phyloP scores from a whole-genome alignment of 1,140 invertebrate species.

The Drosophila malerkotliana region DNA sequence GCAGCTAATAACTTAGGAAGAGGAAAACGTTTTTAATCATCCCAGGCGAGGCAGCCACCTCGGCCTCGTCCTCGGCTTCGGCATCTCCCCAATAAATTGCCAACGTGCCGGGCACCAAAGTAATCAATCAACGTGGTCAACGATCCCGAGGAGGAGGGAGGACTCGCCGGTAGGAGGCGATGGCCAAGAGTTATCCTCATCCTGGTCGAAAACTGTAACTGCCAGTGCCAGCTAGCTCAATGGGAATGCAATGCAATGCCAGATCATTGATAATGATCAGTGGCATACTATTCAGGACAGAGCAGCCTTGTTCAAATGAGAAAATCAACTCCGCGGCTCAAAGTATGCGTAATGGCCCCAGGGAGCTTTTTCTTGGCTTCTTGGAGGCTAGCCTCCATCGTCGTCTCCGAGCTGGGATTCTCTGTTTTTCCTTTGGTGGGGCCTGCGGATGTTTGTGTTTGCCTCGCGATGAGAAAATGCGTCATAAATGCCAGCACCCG shows the following conservation, averaged over 20 bases:
- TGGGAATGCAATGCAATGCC: slow-evolving; percentile 62
- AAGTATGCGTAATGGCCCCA: slow-evolving; percentile 82
- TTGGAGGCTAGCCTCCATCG: neutral
- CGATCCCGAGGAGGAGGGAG: slow-evolving; percentile 54
- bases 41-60: slow-evolving; percentile 35
- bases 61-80: neutral
- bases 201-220: neutral
- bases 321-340: slow-evolving; percentile 70
- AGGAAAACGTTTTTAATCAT: slow-evolving; percentile 82
- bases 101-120: slow-evolving; percentile 72
- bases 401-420: slow-evolving; percentile 11
- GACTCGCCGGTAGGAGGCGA: slow-evolving; percentile 32
- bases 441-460: slow-evolving; percentile 63
- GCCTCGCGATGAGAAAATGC: slow-evolving; percentile 79
- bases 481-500: slow-evolving; percentile 83
- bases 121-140: slow-evolving; percentile 77
- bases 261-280: slow-evolving; percentile 82
- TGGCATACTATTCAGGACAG: slow-evolving; percentile 50
- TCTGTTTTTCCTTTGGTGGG: slow-evolving; percentile 51
- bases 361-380: slow-evolving; percentile 51
- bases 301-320: slow-evolving; percentile 49
- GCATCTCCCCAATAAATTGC: slow-evolving; percentile 65
- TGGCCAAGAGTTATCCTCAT: neutral
- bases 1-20: slow-evolving; percentile 76
- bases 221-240: slow-evolving; percentile 25